phyloP scores from a whole-genome alignment of 2,888 invertebrate species.

The Rhyacophila evoluta region DNA sequence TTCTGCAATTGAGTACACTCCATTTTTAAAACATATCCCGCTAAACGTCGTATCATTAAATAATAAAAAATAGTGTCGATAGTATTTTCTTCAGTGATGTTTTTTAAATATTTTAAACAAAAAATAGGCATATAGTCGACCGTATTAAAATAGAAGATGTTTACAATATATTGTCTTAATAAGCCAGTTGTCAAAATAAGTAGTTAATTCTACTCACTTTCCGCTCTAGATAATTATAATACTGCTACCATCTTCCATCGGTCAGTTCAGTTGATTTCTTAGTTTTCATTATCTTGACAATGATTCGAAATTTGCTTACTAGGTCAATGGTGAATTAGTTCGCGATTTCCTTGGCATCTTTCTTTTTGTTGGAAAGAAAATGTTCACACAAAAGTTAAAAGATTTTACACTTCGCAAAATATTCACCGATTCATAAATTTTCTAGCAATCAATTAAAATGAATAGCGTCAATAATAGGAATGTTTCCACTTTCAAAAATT shows the following conservation, averaged over 20 bases:
- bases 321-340: slow-evolving; percentile 7
- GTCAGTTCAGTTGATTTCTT: slow-evolving; percentile 37
- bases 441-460: no score
- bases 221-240: slow-evolving; percentile 42
- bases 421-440: no score
- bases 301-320: not conserved
- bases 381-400: not conserved
- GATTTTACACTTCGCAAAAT: no score
- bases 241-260: not conserved
- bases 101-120: no score
- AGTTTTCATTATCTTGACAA: not conserved
- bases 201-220: slow-evolving; percentile 19
- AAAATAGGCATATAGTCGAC: not conserved
- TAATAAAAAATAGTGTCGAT: no score
- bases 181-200: no score
- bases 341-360: not conserved
- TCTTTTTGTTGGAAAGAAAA: not conserved
- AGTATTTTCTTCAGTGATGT: no score
- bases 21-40: no score
- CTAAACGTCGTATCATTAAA: no score
- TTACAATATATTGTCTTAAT: not conserved
- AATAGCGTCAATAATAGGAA: no score
- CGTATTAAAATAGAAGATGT: not conserved
- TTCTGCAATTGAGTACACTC: no score
- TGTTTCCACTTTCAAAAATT: no score